Conservation (phyloP, 2,888 invertebrate genomes). For the Nymphalis urticae region DNA sequence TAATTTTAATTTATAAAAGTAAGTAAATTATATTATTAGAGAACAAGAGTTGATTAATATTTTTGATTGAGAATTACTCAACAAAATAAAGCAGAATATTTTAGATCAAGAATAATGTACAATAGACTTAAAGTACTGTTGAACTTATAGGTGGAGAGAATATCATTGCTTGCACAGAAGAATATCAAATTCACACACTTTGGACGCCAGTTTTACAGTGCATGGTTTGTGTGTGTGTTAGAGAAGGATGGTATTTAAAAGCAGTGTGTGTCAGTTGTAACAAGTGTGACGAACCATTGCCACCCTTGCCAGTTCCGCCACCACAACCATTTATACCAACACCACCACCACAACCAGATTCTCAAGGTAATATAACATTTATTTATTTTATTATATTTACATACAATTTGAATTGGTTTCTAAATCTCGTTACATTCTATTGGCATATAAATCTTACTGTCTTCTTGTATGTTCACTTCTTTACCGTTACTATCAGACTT, state of each 20-base stretch:
- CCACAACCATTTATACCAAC: slow-evolving; percentile 25
- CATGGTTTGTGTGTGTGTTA: slow-evolving; percentile 60
- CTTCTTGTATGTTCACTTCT: too few relatives aligned
- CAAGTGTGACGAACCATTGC: slow-evolving; percentile 13
- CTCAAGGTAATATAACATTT: slow-evolving; percentile 39
- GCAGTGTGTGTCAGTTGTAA: slow-evolving; percentile 54
- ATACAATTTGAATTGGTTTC: too few relatives aligned
- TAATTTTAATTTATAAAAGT: too few relatives aligned
- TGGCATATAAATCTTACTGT: too few relatives aligned
- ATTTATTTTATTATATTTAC: background rate
- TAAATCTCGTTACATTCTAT: too few relatives aligned
- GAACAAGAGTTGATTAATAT: too few relatives aligned
- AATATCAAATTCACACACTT: slow-evolving; percentile 57
- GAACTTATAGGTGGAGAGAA: slow-evolving; percentile 49
- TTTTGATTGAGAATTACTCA: too few relatives aligned
- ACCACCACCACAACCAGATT: slow-evolving; percentile 32
- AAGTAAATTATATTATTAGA: too few relatives aligned
- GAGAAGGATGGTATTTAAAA: slow-evolving; percentile 45
- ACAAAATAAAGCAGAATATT: background rate
- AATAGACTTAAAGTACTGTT: background rate
- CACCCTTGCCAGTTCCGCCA: slow-evolving; percentile 30
- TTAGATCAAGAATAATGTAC: too few relatives aligned
- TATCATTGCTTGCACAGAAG: slow-evolving; percentile 47
- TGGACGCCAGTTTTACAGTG: slow-evolving; percentile 52
- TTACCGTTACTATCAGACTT: too few relatives aligned